Evolutionary conservation across 2,888 invertebrate species (phyloP).

Genomic region (Xestia xanthographa): DNA sequence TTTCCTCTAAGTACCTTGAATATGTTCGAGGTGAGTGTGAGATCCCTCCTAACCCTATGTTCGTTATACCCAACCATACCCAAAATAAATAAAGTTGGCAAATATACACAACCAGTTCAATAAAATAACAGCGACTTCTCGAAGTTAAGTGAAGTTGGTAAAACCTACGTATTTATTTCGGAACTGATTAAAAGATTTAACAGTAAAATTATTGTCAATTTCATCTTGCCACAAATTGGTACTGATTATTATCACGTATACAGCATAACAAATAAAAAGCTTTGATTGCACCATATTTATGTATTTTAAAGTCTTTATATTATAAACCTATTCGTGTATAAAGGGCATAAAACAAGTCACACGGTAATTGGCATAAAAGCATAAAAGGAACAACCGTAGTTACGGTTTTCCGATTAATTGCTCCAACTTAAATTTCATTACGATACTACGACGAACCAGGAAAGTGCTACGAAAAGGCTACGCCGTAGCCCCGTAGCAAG

Average conservation of each 20-base stretch:
- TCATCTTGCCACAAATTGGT: not conserved
- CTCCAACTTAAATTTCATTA: not conserved
- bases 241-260: not conserved
- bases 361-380: not conserved
- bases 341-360: not conserved
- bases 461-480: constrained; percentile 52
- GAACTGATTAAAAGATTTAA: no score
- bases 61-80: no score
- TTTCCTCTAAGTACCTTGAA: no score
- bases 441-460: not conserved
- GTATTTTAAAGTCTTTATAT: not conserved
- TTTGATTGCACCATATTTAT: not conserved
- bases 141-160: no score
- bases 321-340: not conserved
- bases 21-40: no score
- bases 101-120: no score
- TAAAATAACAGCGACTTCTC: not conserved
- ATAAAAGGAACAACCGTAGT: not conserved
- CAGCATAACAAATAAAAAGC: not conserved
- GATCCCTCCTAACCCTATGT: no score
- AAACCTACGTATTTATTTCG: not conserved
- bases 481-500: constrained; percentile 58
- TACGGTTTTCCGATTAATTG: not conserved
- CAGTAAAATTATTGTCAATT: no score
- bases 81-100: no score